Percentiles rank a stretch among this genome's conserved stretches.
These are phyloP conservation scores for Eurosta solidaginis DNA, from an alignment of 1,140 invertebrate species.

Conservation along the genomic window DNA sequence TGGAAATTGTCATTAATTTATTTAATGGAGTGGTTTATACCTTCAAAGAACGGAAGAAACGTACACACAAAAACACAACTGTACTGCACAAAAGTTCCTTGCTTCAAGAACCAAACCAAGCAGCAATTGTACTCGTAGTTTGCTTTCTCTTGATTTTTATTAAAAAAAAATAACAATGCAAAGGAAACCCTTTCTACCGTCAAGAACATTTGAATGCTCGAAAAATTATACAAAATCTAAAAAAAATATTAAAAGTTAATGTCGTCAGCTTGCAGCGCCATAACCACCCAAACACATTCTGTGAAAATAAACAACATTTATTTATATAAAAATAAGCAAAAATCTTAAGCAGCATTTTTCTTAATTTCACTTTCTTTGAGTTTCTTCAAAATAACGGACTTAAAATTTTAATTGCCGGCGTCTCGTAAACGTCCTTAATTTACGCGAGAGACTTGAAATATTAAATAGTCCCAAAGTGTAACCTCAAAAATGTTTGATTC, in stretches of 20 bases:
- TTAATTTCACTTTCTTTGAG: conserved; percentile 17
- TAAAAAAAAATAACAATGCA: background rate
- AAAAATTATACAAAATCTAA: conserved; percentile 1
- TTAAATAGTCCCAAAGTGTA: background rate
- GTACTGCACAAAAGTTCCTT: too few species aligned
- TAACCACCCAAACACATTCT: background rate
- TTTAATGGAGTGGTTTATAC: conserved; percentile 30
- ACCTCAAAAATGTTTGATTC: background rate
- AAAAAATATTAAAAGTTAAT: conserved; percentile 13
- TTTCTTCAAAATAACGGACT: background rate
- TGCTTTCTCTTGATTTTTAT: background rate
- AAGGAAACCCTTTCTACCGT: background rate
- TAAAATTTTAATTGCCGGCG: background rate
- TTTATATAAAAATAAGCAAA: background rate
- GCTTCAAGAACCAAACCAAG: too few species aligned
- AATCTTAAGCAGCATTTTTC: conserved; percentile 1
- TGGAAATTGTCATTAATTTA: conserved; percentile 31
- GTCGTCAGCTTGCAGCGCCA: background rate
- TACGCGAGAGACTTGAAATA: background rate
- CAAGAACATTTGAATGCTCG: background rate
- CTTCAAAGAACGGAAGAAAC: background rate
- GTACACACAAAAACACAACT: too few species aligned
- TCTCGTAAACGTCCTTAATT: background rate
- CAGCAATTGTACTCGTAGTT: too few species aligned
- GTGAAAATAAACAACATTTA: background rate